Evolutionary conservation across 2,888 invertebrate genomes (phyloP), one percentile per base, ranked within the genome.

Genomic region (Pseudococcus jackbeardsleyi): DNA sequence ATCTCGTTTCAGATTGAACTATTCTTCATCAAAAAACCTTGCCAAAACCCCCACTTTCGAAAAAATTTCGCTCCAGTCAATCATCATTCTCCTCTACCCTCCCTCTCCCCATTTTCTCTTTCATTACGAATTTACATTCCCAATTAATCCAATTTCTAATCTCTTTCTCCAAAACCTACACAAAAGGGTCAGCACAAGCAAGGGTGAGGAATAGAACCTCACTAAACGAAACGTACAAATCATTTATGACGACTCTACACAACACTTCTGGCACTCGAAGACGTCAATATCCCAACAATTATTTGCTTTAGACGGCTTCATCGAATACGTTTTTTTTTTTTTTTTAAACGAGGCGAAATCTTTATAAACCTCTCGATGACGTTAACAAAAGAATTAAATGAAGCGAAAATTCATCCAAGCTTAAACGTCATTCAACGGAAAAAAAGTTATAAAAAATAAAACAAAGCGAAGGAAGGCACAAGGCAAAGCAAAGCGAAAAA

Each of bases 301-400:
- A 85, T 85, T 54, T 50, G 54, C 54, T 85, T 85, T 85, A 46
- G 39, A n/a, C 86, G 64, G 17, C 54, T 54, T n/a, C 54, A n/a
- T 54, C n/a, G 54, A 54, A 54, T 54, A 54, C 54, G n/a, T n/a
- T 54, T 33, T n/a, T n/a, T n/a, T n/a, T n/a, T n/a, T n/a, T n/a
- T n/a, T n/a, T n/a, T 54, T 54, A 54, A 54, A 54, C 54, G n/a
- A 54, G 54, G 54, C 54, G 15, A 17, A 48, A 26, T 86, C 86
- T 68, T 86, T 2, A 39, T 68, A 86, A 86, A 68, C 68, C 86
- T 86, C 86, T 86, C 86, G 68, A 86, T 68, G 86, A 64, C 64
- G 59, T 68, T 46, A 87, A 77, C 77, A 87, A 87, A 87, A 79
- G 77, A 77, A 87, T 77, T 86, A 86, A 86, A 86, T 68, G 86